Evolutionary conservation across 2,888 invertebrate genomes (phyloP), one percentile per base, ranked within the genome.

Genomic region (Teleiodes luculella): DNA sequence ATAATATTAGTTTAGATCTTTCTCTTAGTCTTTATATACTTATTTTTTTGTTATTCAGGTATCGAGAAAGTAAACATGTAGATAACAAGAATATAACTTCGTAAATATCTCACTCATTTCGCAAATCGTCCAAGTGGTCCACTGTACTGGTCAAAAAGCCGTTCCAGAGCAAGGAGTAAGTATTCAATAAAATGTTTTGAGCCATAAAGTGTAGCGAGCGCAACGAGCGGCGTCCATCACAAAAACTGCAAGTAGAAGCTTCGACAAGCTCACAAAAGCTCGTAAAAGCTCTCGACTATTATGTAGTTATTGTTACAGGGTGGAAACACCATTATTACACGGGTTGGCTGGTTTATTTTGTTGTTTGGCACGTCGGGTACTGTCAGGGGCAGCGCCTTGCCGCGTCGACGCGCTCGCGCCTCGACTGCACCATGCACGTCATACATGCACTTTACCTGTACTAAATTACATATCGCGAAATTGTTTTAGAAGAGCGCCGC

Each of bases 261-360:
- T 83, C 82, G 83, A 85, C 85, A 78, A 81, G 83, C 83, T 83
- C 74, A 87, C 87, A 89, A 89, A 89, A 89, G 89, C 86, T 89
- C 88, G 84, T 88, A 88, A 88, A 89, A 85, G 83, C 86, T 79
- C 86, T 88, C 80, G 73, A 86, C 87, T 89, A 88, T 88, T 88
- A 87, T 86, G 88, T 86, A 86, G 86, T 88, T 89, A 87, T 87
- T 88, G 87, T 88, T 88, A 88, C 86, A 74, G 86, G 78, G 86
- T 89, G 87, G 85, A 87, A 89, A 87, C 86, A 88, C 89, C 85
- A 86, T 87, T 87, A 89, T 89, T 86, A 89, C 83, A 78, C 76
- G 74, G 73, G 74, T 75, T 78, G 59, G 76, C 74, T 70, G 80
- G 75, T 84, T 84, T 83, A 81, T 84, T 86, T 85, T 84, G 83